phyloP scores from a whole-genome alignment of 2,888 invertebrate species.

The Amaurobius ferox region DNA sequence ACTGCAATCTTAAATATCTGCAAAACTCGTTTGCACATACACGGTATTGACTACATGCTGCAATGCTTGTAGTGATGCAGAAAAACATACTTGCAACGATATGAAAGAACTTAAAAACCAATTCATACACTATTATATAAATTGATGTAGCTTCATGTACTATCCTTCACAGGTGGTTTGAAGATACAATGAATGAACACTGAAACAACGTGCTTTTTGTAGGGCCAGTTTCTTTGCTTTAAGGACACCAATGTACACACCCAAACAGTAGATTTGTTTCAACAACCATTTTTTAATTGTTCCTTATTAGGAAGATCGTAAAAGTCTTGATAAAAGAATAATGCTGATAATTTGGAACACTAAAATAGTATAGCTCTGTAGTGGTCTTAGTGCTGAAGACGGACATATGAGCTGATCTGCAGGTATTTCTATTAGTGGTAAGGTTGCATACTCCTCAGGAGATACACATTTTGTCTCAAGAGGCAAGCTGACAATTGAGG shows the following conservation, averaged over 20 bases:
- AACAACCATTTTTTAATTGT: neutral
- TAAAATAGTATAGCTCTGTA: neutral
- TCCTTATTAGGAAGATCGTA: neutral
- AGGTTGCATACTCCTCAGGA: conserved; percentile 50
- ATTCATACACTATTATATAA: no score
- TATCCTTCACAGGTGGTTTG: neutral
- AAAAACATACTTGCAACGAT: no score
- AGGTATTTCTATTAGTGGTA: conserved; percentile 60
- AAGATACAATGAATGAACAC: neutral
- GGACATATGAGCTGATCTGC: conserved; percentile 53
- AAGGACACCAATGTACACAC: neutral
- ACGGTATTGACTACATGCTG: no score
- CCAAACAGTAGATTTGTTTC: neutral
- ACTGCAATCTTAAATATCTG: no score
- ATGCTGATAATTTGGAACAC: neutral
- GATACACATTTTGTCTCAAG: conserved; percentile 63
- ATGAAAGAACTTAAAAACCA: no score
- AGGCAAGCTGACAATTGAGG: conserved; percentile 45
- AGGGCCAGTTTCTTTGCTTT: neutral
- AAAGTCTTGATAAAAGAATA: neutral
- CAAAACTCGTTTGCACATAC: no score
- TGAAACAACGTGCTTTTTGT: neutral
- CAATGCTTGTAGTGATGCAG: no score
- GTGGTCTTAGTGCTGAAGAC: neutral
- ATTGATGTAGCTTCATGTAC: neutral